Conservation (phyloP, 2,797 vertebrate genomes). For the Vultur gryphus region DNA sequence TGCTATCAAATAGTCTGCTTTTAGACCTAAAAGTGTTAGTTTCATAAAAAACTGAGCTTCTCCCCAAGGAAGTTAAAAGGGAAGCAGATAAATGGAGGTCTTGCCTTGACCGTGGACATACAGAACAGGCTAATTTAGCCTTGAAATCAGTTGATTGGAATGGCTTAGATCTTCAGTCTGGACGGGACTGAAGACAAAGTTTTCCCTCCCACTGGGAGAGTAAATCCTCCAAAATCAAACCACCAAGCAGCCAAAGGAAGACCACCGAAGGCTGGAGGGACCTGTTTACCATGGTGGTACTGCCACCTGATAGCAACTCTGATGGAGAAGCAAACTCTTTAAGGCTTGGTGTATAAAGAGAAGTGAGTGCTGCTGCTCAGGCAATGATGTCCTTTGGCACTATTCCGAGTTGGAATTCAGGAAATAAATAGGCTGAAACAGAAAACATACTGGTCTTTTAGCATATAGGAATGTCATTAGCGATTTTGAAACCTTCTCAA, state of each 20-base stretch:
- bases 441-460: not conserved
- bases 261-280: not conserved
- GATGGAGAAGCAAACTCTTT: not conserved
- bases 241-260: not conserved
- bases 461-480: not conserved
- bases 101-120: not conserved
- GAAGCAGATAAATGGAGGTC: not conserved
- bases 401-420: not conserved
- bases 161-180: not conserved
- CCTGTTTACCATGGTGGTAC: not conserved
- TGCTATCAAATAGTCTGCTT: not conserved
- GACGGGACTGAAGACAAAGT: not conserved
- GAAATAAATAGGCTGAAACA: not conserved
- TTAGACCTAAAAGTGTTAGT: not conserved
- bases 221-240: not conserved
- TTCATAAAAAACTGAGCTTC: not conserved
- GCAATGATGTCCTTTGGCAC: accelerated
- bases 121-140: not conserved
- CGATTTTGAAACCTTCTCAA: not conserved
- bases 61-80: not conserved
- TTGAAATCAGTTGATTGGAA: not conserved
- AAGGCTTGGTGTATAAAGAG: not conserved
- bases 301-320: not conserved
- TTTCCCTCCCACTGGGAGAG: not conserved
- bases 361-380: not conserved